These are phyloP conservation scores for Centropyge bicolor DNA, from an alignment of 2,797 vertebrate species.

Conservation along the genomic window DNA sequence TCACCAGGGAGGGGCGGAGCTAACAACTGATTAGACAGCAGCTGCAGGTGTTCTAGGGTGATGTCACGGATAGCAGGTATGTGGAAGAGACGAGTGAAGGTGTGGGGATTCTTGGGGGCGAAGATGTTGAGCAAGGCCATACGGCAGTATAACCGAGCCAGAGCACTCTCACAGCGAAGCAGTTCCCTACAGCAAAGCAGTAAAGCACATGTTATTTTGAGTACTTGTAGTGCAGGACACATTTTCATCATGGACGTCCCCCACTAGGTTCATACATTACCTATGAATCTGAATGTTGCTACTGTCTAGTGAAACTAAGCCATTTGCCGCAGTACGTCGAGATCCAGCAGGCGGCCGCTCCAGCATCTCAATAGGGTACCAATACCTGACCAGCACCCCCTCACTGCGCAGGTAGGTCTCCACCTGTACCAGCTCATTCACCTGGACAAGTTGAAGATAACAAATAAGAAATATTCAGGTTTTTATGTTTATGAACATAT, in stretches of 20 bases:
- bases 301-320: slow-evolving; percentile 94
- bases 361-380: slow-evolving; percentile 99
- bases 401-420: slow-evolving; percentile 97
- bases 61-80: slow-evolving; percentile 97
- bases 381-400: slow-evolving; percentile 97
- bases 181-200: slow-evolving; percentile 89
- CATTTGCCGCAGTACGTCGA: slow-evolving; percentile 96
- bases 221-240: background rate
- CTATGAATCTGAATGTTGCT: slow-evolving; percentile 99
- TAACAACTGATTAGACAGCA: slow-evolving; percentile 96
- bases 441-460: slow-evolving; percentile 75
- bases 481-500: background rate
- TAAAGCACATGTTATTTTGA: background rate
- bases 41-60: slow-evolving; percentile 96
- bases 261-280: slow-evolving; percentile 72
- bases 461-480: background rate
- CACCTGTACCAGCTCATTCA: slow-evolving; percentile 96
- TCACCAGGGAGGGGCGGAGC: slow-evolving; percentile 96
- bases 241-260: background rate
- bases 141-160: slow-evolving; percentile 95
- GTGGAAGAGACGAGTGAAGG: slow-evolving; percentile 97
- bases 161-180: slow-evolving; percentile 92
- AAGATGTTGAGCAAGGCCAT: slow-evolving; percentile 98
- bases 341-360: slow-evolving; percentile 96
- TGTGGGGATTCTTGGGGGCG: slow-evolving; percentile 95